Percentiles rank a stretch among this genome's conserved stretches.
phyloP scores from a whole-genome alignment of 1,140 invertebrate genomes.

The Druon quercuslanigerum region DNA sequence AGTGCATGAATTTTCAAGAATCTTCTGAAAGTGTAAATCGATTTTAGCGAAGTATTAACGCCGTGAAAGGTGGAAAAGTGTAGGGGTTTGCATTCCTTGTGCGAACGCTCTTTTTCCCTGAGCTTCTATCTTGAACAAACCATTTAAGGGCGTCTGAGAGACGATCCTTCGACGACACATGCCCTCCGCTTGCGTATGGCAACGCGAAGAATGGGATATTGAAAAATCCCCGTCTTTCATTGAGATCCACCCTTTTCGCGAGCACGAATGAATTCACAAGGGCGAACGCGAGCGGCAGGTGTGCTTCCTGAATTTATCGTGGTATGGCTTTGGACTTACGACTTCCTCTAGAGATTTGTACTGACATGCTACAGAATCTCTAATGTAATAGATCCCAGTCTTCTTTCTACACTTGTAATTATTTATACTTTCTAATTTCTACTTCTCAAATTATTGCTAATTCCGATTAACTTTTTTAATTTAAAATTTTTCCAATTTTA shows the following conservation, averaged over 20 bases:
- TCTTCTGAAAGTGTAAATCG: background rate
- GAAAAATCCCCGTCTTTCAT: constrained; percentile 63
- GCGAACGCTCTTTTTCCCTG: constrained; percentile 10
- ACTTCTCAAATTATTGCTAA: background rate
- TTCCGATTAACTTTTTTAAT: background rate
- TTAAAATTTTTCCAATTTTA: background rate
- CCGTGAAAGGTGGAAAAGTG: background rate
- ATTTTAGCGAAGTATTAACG: constrained; percentile 9
- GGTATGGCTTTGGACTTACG: constrained; percentile 16
- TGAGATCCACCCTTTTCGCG: constrained; percentile 44
- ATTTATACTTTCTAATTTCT: constrained; percentile 7
- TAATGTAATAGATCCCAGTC: background rate
- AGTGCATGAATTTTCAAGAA: background rate
- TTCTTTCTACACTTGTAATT: background rate
- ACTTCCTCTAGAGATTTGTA: background rate
- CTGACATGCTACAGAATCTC: constrained; percentile 20
- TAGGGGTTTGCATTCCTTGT: background rate
- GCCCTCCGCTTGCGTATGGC: constrained; percentile 38
- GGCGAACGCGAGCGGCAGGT: constrained; percentile 57
- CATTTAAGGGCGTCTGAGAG: constrained; percentile 29
- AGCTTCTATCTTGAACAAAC: constrained; percentile 30
- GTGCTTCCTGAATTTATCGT: constrained; percentile 56
- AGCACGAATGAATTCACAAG: constrained; percentile 53
- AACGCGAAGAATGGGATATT: constrained; percentile 57
- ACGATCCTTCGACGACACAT: constrained; percentile 37